A percentile compares a stretch with the other conserved stretches of the same genome.
Conservation (phyloP, 37 sponge, comb jelly and placozoan species). For the Bolinopsis microptera region DNA sequence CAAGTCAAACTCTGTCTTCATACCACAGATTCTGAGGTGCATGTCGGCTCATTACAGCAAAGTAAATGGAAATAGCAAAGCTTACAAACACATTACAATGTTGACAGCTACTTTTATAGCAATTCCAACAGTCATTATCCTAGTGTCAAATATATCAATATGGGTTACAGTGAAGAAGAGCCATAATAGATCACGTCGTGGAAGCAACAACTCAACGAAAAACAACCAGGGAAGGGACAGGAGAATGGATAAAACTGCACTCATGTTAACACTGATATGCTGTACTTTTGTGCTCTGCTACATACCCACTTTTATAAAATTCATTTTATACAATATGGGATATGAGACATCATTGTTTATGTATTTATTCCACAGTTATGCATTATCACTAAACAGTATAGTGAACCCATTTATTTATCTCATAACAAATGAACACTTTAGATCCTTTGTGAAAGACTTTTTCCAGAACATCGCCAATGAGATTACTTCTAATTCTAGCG, state of each 20-base stretch:
- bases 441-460: background rate
- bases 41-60: background rate
- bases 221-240: background rate
- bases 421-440: background rate
- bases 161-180: background rate
- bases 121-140: background rate
- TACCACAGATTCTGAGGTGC: background rate
- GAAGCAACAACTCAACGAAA: background rate
- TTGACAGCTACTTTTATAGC: background rate
- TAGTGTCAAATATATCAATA: background rate
- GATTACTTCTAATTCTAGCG: background rate
- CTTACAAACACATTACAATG: background rate
- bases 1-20: background rate
- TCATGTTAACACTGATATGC: constrained; percentile 10
- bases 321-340: background rate
- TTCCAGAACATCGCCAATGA: background rate
- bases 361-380: background rate
- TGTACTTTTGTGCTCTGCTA: constrained; percentile 13
- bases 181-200: background rate
- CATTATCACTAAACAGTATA: background rate
- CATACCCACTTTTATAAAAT: background rate
- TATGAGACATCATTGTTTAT: background rate
- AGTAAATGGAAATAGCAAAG: background rate
- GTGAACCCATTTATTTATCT: constrained; percentile 24
- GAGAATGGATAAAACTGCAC: background rate